Percentiles rank a stretch among this genome's conserved stretches.
phyloP scores from a whole-genome alignment of 2,113 vertebrate genomes.

The Platichthys flesus region DNA sequence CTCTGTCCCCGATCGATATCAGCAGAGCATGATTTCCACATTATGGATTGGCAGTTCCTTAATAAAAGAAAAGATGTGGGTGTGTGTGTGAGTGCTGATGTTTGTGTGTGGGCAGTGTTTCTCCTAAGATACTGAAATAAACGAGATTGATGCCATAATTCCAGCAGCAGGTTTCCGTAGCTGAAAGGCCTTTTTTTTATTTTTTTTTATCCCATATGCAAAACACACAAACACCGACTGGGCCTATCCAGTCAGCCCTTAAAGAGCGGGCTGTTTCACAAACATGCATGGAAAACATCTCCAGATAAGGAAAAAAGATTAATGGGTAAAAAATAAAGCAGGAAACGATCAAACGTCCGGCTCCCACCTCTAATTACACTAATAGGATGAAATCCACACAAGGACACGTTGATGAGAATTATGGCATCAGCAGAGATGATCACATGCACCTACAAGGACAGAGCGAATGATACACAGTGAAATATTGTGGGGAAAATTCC shows the following conservation, averaged over 20 bases:
- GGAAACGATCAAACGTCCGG: neutral
- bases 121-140: neutral
- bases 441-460: too few species aligned
- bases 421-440: too few species aligned
- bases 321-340: conserved; percentile 28
- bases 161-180: neutral
- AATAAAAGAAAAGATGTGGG: conserved; percentile 86
- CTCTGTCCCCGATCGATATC: conserved; percentile 84
- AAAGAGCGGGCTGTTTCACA: neutral
- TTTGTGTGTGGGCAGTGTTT: conserved; percentile 10
- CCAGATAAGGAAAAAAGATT: conserved; percentile 12
- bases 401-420: conserved; percentile 12
- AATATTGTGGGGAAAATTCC: neutral
- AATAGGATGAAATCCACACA: conserved; percentile 35
- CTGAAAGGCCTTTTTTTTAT: neutral
- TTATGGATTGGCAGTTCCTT: conserved; percentile 91
- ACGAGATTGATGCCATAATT: neutral
- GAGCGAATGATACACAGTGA: conserved; percentile 1
- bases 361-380: conserved; percentile 35
- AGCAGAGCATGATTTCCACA: conserved; percentile 89
- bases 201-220: neutral
- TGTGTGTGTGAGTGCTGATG: conserved; percentile 10
- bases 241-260: neutral
- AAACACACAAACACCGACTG: neutral
- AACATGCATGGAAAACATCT: neutral